Evolutionary conservation across 2,888 invertebrate species (phyloP), one percentile per base, ranked within the genome.

Genomic region (Lamellibrachia columna): DNA sequence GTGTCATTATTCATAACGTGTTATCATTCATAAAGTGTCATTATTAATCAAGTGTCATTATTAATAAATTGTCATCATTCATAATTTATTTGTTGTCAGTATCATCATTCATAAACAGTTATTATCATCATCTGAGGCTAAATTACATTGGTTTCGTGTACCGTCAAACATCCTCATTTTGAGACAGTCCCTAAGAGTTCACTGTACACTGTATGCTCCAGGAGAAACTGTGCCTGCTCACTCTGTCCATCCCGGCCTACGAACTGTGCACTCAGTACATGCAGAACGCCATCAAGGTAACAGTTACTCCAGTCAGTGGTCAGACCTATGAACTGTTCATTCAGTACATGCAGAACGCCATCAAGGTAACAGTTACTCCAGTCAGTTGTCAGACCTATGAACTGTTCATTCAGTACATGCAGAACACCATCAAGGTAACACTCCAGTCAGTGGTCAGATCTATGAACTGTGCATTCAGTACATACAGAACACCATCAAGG

Each of bases 161-260:
- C 1, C 40, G 40, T 40, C 40, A 40, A 40, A 40, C 40, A 40
- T 40, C 40, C 40, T 40, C 40, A 1, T 40, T 40, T 40, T 40
- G 75, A 22, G 6, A 75, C 75, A 22, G n/a, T n/a, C 75, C 75
- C 75, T 75, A 75, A 75, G 75, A 40, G 40, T 40, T 40, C 40
- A 40, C n/a, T 75, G 75, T 75, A 22, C 22, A 4, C 40, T 75
- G 75, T 75, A 22, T 75, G 22, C 55, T 93, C 53, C 94, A 95
- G 95, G 94, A 95, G 0, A 95, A 95, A 92, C 93, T 95, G 7
- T 95, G 95, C 93, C 92, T 95, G 40, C 91, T 95, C 52, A 94
- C 95, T 93, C 94, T 95, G 95, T 95, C 95, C 8, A 93, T 95
- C 22, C 95, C 95, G 55, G 94, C 95, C 15, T 95, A 94, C 93